A percentile compares a stretch with the other conserved stretches of the same genome.
Evolutionary conservation across 2,113 vertebrate genomes (phyloP).

Genomic region (Siniperca knerii): DNA sequence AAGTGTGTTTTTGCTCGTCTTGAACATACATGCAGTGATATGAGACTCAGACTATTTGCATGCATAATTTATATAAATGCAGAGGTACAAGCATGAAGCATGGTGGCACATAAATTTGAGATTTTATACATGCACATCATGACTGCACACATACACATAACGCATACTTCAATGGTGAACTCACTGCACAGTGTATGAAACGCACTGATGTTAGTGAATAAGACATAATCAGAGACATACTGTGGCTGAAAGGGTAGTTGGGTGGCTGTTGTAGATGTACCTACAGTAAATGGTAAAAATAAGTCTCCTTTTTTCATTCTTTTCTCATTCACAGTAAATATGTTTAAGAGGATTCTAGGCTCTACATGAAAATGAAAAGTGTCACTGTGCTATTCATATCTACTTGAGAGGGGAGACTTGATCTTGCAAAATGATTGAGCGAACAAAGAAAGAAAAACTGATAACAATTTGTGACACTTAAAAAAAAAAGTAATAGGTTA

Average conservation of each 20-base stretch:
- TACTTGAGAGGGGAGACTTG: background rate
- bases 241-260: conserved; percentile 79
- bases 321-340: conserved; percentile 56
- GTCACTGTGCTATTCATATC: conserved; percentile 9
- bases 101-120: background rate
- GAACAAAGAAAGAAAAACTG: background rate
- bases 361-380: conserved; percentile 10
- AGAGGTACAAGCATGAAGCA: background rate
- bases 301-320: conserved; percentile 67
- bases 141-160: background rate
- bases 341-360: conserved; percentile 13
- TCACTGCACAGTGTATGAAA: conserved; percentile 50
- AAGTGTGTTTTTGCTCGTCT: background rate
- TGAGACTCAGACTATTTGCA: conserved; percentile 8
- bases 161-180: conserved; percentile 33
- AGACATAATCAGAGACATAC: conserved; percentile 78
- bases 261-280: conserved; percentile 81
- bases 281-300: conserved; percentile 72
- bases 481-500: background rate
- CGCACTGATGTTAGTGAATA: conserved; percentile 66
- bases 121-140: conserved; percentile 15
- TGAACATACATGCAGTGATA: conserved; percentile 16
- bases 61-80: conserved; percentile 31
- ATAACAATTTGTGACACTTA: background rate
- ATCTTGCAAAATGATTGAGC: background rate